Conservation (phyloP, 2,888 invertebrate genomes). For the Megalurothrips usitatus region DNA sequence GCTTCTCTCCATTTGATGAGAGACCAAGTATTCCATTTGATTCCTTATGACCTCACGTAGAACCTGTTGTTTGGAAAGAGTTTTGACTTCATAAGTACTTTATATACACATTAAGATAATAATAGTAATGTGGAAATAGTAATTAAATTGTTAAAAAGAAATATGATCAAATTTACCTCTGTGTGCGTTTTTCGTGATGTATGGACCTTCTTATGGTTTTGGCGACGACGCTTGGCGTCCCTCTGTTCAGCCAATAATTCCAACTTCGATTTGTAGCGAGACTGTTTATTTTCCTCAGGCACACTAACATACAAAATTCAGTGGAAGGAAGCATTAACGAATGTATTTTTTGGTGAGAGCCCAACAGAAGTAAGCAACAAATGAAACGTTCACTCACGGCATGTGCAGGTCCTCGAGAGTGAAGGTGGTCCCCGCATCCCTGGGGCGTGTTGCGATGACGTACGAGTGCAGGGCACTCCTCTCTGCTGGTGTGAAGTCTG, state of each 20-base stretch:
- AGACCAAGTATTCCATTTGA: background rate
- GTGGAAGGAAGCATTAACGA: background rate
- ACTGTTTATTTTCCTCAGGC: background rate
- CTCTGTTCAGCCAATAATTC: slow-evolving; percentile 7
- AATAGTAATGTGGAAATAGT: background rate
- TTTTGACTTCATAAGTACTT: background rate
- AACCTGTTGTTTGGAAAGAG: background rate
- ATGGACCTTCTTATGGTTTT: background rate
- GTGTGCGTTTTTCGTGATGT: slow-evolving; percentile 16
- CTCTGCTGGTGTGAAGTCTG: background rate
- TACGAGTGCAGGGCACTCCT: background rate
- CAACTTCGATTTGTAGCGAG: background rate
- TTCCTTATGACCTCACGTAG: background rate
- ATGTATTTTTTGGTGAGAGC: background rate
- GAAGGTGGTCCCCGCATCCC: too few relatives aligned
- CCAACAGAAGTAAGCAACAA: background rate
- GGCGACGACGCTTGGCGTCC: background rate
- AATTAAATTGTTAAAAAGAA: background rate
- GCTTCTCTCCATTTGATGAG: background rate
- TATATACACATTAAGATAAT: background rate
- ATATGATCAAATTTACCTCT: background rate
- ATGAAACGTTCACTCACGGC: background rate
- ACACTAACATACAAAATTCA: background rate
- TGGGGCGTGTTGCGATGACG: background rate
- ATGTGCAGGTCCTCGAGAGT: background rate